phyloP scores from a whole-genome alignment of 2,888 invertebrate genomes.

The Myopa tessellatipennis region DNA sequence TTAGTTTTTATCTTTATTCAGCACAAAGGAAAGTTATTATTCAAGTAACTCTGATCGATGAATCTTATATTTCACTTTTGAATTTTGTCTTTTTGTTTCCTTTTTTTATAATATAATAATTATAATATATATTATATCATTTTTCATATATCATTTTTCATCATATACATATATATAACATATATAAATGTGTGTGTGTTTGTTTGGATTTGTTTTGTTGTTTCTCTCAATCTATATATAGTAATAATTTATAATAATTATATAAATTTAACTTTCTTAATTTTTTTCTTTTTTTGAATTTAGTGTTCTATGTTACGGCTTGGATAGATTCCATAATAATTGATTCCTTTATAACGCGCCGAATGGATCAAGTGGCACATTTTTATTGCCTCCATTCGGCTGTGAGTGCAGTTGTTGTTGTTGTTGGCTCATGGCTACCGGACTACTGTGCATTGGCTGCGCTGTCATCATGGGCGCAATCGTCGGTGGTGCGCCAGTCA shows the following conservation, averaged over 20 bases:
- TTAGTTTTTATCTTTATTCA: background rate
- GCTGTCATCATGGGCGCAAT: slow-evolving; percentile 58
- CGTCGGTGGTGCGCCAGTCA: slow-evolving; percentile 66
- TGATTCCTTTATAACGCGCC: slow-evolving; percentile 68
- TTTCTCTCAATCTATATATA: slow-evolving; percentile 5
- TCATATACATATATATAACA: slow-evolving; percentile 25
- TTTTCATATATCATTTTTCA: too few relatives aligned
- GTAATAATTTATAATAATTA: slow-evolving; percentile 27
- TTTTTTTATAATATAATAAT: slow-evolving; percentile 21
- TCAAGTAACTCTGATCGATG: background rate
- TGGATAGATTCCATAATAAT: slow-evolving; percentile 12
- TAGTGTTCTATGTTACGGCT: slow-evolving; percentile 46
- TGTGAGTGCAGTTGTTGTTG: slow-evolving; percentile 52
- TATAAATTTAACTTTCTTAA: slow-evolving; percentile 29
- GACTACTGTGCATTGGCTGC: slow-evolving; percentile 62
- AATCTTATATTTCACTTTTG: background rate
- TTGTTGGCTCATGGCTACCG: slow-evolving; percentile 60
- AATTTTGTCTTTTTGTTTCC: slow-evolving; percentile 17
- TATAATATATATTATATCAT: background rate
- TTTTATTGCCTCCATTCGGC: slow-evolving; percentile 66
- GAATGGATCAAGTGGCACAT: slow-evolving; percentile 71
- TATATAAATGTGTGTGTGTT: slow-evolving; percentile 32
- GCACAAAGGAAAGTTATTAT: background rate
- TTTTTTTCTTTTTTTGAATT: slow-evolving; percentile 49
- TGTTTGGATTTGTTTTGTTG: slow-evolving; percentile 21